Conservation (phyloP, 2,113 vertebrate species). For the Ellobius talpinus region DNA sequence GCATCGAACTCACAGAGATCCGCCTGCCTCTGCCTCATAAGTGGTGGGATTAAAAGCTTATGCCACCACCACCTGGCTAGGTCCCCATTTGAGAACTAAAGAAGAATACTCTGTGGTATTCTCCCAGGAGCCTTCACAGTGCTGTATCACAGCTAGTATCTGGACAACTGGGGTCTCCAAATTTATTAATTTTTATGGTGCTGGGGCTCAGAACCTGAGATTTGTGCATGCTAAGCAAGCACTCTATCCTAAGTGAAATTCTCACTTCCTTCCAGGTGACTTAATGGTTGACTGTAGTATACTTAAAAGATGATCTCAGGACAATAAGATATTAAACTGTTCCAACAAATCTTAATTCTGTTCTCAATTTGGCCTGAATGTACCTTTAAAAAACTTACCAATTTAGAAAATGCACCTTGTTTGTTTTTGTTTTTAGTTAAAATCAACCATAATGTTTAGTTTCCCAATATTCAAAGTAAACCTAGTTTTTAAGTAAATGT, state of each 20-base stretch:
- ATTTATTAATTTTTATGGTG: not conserved
- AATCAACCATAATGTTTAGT: slow-evolving; percentile 18
- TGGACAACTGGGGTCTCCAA: not conserved
- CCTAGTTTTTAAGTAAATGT: not conserved
- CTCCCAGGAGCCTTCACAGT: not conserved
- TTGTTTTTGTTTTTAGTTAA: not conserved
- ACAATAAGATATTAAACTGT: not conserved
- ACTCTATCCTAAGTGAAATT: not conserved
- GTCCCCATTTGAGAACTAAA: slow-evolving; percentile 8
- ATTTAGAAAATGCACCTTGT: not conserved
- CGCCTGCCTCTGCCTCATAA: not conserved
- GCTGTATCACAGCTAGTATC: not conserved
- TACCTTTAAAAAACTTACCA: not conserved
- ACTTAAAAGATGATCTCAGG: not conserved
- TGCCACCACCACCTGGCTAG: not conserved
- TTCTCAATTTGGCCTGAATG: slow-evolving; percentile 5
- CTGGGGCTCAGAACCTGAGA: not conserved
- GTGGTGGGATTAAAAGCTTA: not conserved
- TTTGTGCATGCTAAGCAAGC: not conserved
- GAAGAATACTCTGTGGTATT: not conserved
- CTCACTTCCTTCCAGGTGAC: not conserved
- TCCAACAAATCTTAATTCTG: not conserved
- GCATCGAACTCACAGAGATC: not conserved
- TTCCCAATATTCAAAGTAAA: slow-evolving; percentile 15
- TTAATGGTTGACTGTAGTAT: not conserved